Evolutionary conservation across 2,797 vertebrate genomes (phyloP), one percentile per base, ranked within the genome.

Genomic region (Pelochelys cantorii): DNA sequence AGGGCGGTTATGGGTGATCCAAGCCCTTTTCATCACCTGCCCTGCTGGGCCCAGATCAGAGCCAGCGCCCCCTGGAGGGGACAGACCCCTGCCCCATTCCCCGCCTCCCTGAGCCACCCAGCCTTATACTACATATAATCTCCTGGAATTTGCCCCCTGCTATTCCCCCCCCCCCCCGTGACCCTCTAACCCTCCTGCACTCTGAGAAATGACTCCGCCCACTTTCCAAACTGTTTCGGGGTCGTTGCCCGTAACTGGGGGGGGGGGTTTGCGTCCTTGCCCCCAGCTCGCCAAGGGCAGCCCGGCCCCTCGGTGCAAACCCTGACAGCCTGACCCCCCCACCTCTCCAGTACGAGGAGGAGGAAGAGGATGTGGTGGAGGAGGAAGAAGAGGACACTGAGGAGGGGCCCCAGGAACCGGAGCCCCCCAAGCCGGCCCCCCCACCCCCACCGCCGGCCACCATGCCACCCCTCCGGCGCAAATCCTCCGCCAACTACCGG

Each of bases 401-500:
- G 20, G 89, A 79, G 2, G 81, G 77, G 27, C 56, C 80, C 29
- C 54, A 25, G 11, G 65, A 86, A 68, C 15, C 77, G 1, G 42
- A 14, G 4, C 82, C 75, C 3, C 56, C 88, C 65, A 90, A 92
- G 56, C n/a, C 84, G 52, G 85, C 56, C 29, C 62, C 93, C 10
- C 83, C 83, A 37, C 53, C 48, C 77, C 52, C 68, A 11, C 82
- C 95, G 18, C 90, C 53, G 9, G 90, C 96, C 1, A 68, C 92
- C 3, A 93, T 95, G 1, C 87, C 94, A 11, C 97, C 95, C 0
- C 68, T 97, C 11, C 95, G 97, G 57, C 94, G 97, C 23, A 95
- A 96, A 55, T 97, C 97, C 11, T 97, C 97, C 0, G 97, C 97
- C 83, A 97, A 98, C 90, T 97, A 98, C 77, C 95, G 97, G 10